Conservation (phyloP, 1,140 invertebrate species). For the Drosophila fuyamai region DNA sequence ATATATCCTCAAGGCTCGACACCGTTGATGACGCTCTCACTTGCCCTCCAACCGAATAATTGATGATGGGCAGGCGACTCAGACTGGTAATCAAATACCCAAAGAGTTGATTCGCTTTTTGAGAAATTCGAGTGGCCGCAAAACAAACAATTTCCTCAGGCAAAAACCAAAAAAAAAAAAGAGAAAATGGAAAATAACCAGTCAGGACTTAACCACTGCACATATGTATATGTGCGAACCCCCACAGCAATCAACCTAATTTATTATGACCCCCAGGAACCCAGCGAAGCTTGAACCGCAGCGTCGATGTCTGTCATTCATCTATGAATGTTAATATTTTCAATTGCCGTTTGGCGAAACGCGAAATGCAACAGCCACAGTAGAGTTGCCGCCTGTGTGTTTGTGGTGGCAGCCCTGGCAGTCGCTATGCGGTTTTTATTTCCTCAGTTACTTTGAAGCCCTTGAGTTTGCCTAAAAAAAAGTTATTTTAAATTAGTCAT, state of each 20-base stretch:
- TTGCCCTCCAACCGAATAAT: slow-evolving; percentile 54
- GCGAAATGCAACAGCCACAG: slow-evolving; percentile 31
- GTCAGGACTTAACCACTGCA: slow-evolving; percentile 1
- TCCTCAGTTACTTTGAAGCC: slow-evolving; percentile 43
- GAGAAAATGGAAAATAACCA: slow-evolving; percentile 6
- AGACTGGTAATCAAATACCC: slow-evolving; percentile 65
- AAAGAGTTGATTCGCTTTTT: slow-evolving; percentile 70
- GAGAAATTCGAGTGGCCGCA: slow-evolving; percentile 44
- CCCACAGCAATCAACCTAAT: slow-evolving; percentile 77
- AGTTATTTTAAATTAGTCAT: slow-evolving; percentile 19
- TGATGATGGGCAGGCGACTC: slow-evolving; percentile 62
- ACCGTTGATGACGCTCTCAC: slow-evolving; percentile 50
- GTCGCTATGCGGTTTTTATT: slow-evolving; percentile 39
- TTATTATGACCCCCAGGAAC: slow-evolving; percentile 53
- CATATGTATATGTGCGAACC: slow-evolving; percentile 19
- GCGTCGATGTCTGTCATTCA: slow-evolving; percentile 45
- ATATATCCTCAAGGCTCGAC: slow-evolving; percentile 13
- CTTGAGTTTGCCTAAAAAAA: slow-evolving; percentile 25
- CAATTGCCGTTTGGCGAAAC: slow-evolving; percentile 31
- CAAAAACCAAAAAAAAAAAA: not conserved
- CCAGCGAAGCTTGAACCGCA: slow-evolving; percentile 15
- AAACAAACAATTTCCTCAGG: slow-evolving; percentile 47
- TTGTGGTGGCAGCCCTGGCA: slow-evolving; percentile 25
- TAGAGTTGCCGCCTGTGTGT: slow-evolving; percentile 7
- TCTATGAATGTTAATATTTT: slow-evolving; percentile 61